Evolutionary conservation across 2,113 vertebrate species (phyloP), one percentile per base, ranked within the genome.

Genomic region (human (Homo sapiens)): DNA sequence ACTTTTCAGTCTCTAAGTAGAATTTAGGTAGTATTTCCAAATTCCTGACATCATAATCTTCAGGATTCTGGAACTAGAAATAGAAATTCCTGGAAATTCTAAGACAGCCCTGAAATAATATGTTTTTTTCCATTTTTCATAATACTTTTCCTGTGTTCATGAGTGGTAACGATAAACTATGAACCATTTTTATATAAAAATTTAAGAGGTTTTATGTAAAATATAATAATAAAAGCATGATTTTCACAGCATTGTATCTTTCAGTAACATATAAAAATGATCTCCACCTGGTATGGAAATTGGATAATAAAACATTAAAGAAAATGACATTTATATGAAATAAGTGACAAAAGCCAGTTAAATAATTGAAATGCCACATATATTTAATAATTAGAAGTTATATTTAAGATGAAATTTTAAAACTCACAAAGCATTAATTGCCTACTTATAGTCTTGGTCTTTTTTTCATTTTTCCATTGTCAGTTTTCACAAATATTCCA

Each of bases 331-430:
- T 73, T 17, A 40, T 4, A 66, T 64, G 35, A 78, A 72, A 72
- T 16, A 79, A 92, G 89, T 84, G 68, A 81, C 2, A 61, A 87
- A 66, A 75, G 20, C 57, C 4, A 91, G 45, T 72, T 91, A 91
- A 73, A 40, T 79, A 61, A 92, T 38, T 10, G 23, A 84, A 76
- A 73, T 66, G 7, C 0, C 40, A 76, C 10, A 68, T 40, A 75
- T 61, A 90, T 64, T 96, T 83, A 70, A 93, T 78, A 78, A 90
- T 82, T 66, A 38, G 23, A 86, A 88, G 43, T 57, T 12, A 84
- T 59, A 18, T 94, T 84, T 70, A 30, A 90, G 86, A 78, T 61
- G 32, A 70, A 86, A n/a, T n/a, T 59, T 68, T 68, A 52, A 91
- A 90, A 52, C 14, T 68, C 30, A 79, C 30, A 88, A 75, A 64